Percentiles rank a stretch among this genome's conserved stretches.
Conservation (phyloP, 2,113 vertebrate species). For the Triplophysa siluroides region DNA sequence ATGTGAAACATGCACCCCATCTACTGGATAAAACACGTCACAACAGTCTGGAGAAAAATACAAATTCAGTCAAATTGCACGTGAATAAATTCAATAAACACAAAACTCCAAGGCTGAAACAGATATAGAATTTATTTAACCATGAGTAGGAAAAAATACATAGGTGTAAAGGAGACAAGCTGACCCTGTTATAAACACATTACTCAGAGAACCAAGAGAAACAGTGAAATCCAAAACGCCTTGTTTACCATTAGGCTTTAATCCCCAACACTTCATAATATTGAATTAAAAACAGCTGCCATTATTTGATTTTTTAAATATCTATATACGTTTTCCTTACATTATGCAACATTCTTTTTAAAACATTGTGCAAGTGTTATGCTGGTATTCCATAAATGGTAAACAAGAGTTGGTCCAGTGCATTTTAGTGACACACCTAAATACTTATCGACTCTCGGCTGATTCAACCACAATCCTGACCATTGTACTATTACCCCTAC, state of each 20-base stretch:
- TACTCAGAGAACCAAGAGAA: conserved; percentile 89
- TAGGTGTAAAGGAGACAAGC: conserved; percentile 93
- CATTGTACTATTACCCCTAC: conserved; percentile 75
- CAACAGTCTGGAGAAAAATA: neutral
- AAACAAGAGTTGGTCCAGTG: conserved; percentile 99
- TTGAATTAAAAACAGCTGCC: conserved; percentile 95
- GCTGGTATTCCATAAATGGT: conserved; percentile 97
- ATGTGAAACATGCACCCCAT: conserved; percentile 27
- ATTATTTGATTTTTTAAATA: conserved; percentile 70
- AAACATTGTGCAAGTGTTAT: conserved; percentile 96
- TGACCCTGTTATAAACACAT: conserved; percentile 94
- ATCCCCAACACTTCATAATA: conserved; percentile 78
- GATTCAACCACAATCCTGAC: conserved; percentile 71
- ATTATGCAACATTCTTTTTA: conserved; percentile 86
- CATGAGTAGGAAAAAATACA: conserved; percentile 99
- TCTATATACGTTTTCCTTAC: conserved; percentile 51
- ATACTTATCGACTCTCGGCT: conserved; percentile 76
- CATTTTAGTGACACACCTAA: conserved; percentile 86
- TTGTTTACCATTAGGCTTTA: conserved; percentile 94
- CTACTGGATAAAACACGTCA: conserved; percentile 34
- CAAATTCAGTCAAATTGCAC: neutral
- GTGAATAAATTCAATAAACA: neutral
- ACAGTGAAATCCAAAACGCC: conserved; percentile 86
- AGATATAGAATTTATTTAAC: conserved; percentile 80
- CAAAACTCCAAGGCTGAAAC: conserved; percentile 60